phyloP scores from a whole-genome alignment of 2,113 vertebrate genomes.

The Corythornis vintsioides region DNA sequence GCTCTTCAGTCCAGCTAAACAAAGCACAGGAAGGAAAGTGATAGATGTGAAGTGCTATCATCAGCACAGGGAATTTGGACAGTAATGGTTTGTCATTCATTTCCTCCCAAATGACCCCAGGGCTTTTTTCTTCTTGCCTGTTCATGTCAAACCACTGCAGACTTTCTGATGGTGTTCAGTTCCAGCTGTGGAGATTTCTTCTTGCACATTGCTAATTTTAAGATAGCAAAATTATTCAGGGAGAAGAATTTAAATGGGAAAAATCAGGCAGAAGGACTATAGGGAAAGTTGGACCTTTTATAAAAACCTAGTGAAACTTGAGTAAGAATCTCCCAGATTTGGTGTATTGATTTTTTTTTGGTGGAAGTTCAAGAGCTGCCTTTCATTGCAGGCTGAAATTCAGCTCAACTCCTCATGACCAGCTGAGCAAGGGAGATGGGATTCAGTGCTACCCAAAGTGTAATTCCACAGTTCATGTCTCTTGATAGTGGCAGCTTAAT shows the following conservation, averaged over 20 bases:
- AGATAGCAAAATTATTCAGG: background rate
- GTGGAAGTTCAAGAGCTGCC: constrained; percentile 15
- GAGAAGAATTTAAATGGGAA: background rate
- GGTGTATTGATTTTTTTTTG: constrained; percentile 18
- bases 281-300: background rate
- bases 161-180: background rate
- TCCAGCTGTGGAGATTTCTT: background rate
- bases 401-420: constrained; percentile 24
- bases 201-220: background rate
- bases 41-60: background rate
- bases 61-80: background rate
- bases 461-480: constrained; percentile 49
- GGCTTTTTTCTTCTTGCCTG: background rate
- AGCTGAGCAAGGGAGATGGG: constrained; percentile 52
- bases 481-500: background rate
- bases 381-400: constrained; percentile 41
- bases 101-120: background rate
- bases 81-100: background rate
- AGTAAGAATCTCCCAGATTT: background rate
- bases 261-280: background rate
- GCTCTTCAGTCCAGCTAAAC: background rate
- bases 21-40: background rate
- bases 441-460: constrained; percentile 39
- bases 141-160: background rate
- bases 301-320: background rate